Base-by-base conservation (phyloP, 2,113 vertebrate genomes). In the Leucosticte australis region DNA sequence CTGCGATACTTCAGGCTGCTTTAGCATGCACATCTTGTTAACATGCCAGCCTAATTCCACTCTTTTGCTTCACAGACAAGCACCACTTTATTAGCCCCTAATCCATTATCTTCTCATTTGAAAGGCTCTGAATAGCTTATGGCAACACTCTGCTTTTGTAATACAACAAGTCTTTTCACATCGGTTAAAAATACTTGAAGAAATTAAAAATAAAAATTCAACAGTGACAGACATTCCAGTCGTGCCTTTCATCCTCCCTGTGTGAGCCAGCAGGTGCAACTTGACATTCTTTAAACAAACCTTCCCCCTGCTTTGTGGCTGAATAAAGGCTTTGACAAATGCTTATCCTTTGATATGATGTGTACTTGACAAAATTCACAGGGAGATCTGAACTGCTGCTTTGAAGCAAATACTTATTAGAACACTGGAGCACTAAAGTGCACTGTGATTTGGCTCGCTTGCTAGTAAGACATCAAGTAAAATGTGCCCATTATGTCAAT, bases 391-490 rank as follows among this genome's bases (percentile, higher is more conserved):
- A 97, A 95, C 92, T 73, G 83, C 93, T 80, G 86, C 96, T 98
- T 98, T 97, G 97, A 98, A 98, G 97, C 82, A 95, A 98, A 97
- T 69, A 94, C 95, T 98, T 98, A 97, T 97, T 98, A 97, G 96
- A 97, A 97, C 96, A 91, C 89, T 62, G 89, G 96, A 96, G 94
- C 9, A 65, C 95, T 96, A 93, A 98, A 97, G 96, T 97, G 97
- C 93, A 49, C 88, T 85, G 92, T 97, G 95, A 96, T 96, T 98
- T 98, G 97, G 95, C 82, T 93, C 21, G 1, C 77, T 71, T 91
- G 94, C 94, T 92, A 83, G 93, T 52, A 92, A 96, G 55, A 94
- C 90, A 91, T 90, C 92, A 93, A 75, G 59, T 41, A 94, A 91
- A 93, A 96, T 80, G 93, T 92, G 84, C 95, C 96, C 95, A 94